Base-by-base conservation (phyloP, 2,888 invertebrate genomes). In the Mimas tiliae region DNA sequence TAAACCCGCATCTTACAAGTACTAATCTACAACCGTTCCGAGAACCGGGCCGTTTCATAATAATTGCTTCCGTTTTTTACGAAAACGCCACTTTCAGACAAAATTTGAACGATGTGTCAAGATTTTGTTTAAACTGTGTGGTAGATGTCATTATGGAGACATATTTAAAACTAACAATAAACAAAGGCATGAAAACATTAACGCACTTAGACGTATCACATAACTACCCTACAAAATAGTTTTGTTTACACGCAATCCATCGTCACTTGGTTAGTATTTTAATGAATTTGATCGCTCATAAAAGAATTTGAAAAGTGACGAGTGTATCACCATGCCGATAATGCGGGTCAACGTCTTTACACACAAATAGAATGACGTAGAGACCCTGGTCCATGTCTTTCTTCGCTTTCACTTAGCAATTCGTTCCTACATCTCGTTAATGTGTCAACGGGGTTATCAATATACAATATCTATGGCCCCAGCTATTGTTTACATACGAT, bases 371-470 rank as follows among this genome's bases (percentile, higher is more conserved):
- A 83, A 73, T 73, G 75, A 74, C 82, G 79, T 80, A 81, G 77
- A 77, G 83, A 80, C 84, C 83, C 87, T 91, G 92, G 87, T 80
- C 85, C 81, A 79, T 86, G 86, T 91, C 89, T 89, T 78, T 92
- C 91, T 81, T 83, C 91, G 83, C 78, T 75, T 76, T 79, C 85
- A 83, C 88, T 86, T 83, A 87, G 85, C 86, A 82, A 88, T 87
- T 85, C 82, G 80, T 85, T 86, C 83, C 81, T 83, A 86, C 86
- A 85, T 87, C 82, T 88, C 90, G 84, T 92, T 88, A 89, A 91
- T 84, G 84, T 89, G 89, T 92, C 91, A 90, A 86, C 89, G 80
- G 84, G 85, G 83, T 87, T 87, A 90, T 92, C 89, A 82, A 88
- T 87, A 84, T 75, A 84, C 79, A 81, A 82, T 84, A 82, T 82